A percentile compares a stretch with the other conserved stretches of the same genome.
Evolutionary conservation across 2,113 vertebrate species (phyloP).

Genomic region (Terrapene triunguis): DNA sequence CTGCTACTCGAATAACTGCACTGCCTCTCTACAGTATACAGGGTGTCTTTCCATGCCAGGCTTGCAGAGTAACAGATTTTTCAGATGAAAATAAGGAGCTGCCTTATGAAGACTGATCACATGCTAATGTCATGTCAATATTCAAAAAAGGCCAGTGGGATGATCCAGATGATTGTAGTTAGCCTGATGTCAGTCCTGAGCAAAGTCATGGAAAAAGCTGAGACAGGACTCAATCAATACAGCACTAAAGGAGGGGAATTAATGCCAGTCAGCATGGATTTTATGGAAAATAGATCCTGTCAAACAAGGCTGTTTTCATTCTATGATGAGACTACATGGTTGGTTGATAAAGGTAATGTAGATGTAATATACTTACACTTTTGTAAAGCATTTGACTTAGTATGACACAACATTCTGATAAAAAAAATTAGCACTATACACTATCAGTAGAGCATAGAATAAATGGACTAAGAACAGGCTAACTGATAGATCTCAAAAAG

Average conservation of each 20-base stretch:
- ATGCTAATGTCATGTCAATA: neutral
- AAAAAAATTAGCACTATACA: neutral
- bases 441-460: neutral
- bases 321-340: neutral
- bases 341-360: neutral
- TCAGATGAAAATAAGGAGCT: neutral
- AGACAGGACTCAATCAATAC: neutral
- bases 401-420: neutral
- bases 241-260: fast-evolving
- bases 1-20: neutral
- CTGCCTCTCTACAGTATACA: fast-evolving
- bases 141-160: neutral
- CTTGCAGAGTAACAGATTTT: neutral
- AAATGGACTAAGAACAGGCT: neutral
- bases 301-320: neutral
- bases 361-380: neutral
- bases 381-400: neutral
- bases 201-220: neutral
- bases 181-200: neutral
- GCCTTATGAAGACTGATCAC: neutral
- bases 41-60: neutral
- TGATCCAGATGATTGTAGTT: neutral
- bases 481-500: neutral
- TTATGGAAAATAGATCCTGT: neutral
- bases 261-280: neutral